phyloP scores from a whole-genome alignment of 2,888 invertebrate species.

The Clusia tigrina region DNA sequence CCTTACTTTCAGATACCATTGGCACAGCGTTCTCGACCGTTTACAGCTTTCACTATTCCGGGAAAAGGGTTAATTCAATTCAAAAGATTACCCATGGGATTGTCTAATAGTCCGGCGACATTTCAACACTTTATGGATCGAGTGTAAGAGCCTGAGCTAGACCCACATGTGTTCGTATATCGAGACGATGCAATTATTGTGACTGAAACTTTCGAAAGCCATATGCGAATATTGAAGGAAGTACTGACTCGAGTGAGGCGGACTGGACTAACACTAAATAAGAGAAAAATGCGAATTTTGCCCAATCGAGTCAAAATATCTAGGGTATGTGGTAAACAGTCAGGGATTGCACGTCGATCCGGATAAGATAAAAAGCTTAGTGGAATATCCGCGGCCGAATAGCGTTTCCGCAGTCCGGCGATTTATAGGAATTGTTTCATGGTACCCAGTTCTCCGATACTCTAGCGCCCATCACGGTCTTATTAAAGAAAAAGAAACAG shows the following conservation, averaged over 20 bases:
- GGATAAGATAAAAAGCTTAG: conserved; percentile 24
- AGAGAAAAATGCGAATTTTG: conserved; percentile 26
- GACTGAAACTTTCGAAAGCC: neutral
- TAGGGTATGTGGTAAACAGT: conserved; percentile 25
- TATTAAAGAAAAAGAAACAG: conserved; percentile 21
- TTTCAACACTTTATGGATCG: conserved; percentile 27
- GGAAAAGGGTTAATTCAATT: conserved; percentile 18
- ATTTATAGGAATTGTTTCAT: conserved; percentile 25
- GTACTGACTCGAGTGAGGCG: neutral
- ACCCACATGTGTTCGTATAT: conserved; percentile 21
- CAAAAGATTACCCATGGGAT: conserved; percentile 5
- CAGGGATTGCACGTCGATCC: conserved; percentile 22
- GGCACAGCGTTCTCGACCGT: neutral
- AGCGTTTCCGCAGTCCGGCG: conserved; percentile 17
- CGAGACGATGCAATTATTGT: conserved; percentile 24
- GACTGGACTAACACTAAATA: conserved; percentile 15
- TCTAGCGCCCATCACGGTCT: conserved; percentile 13
- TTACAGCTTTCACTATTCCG: conserved; percentile 5
- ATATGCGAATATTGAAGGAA: neutral
- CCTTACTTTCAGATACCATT: conserved; percentile 16
- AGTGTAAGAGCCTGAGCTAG: conserved; percentile 15
- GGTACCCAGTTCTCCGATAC: conserved; percentile 26
- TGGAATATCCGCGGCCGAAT: conserved; percentile 20
- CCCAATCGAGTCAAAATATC: conserved; percentile 15
- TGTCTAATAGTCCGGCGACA: conserved; percentile 22